These are phyloP conservation scores for Chloroceryle inda DNA, from an alignment of 2,797 vertebrate genomes.

Conservation along the genomic window DNA sequence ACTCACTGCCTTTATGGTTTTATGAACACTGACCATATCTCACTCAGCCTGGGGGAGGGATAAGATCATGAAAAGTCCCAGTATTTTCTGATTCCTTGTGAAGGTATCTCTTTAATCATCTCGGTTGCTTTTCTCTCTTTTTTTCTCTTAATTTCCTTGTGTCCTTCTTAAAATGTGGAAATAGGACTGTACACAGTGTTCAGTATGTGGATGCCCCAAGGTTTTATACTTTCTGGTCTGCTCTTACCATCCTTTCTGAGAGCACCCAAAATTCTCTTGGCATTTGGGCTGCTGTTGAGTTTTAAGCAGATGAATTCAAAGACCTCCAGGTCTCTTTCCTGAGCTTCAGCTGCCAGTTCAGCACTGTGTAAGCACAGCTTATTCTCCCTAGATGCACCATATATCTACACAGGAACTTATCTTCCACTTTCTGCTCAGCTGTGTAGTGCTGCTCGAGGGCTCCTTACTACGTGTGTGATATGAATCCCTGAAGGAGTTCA, in stretches of 20 bases:
- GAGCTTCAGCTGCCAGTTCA: background rate
- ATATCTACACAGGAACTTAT: background rate
- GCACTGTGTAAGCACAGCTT: background rate
- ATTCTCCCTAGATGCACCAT: background rate
- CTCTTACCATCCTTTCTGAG: background rate
- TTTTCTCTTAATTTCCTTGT: background rate
- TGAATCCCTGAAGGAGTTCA: background rate
- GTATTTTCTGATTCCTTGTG: background rate
- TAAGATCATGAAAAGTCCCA: background rate
- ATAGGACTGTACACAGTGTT: background rate
- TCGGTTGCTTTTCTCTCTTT: background rate
- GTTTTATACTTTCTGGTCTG: background rate
- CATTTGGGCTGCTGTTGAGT: background rate
- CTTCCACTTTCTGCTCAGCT: background rate
- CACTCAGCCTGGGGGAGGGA: background rate
- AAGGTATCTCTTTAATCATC: background rate
- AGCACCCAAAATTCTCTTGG: background rate
- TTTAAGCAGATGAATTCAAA: background rate
- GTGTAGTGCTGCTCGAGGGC: background rate
- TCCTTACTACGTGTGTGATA: fast-evolving
- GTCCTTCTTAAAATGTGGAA: background rate
- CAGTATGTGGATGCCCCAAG: background rate
- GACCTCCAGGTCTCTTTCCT: background rate
- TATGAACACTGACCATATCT: background rate
- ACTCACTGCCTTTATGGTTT: background rate